Evolutionary conservation across 2,113 vertebrate species (phyloP).

Genomic region (Nothoprocta pentlandii): DNA sequence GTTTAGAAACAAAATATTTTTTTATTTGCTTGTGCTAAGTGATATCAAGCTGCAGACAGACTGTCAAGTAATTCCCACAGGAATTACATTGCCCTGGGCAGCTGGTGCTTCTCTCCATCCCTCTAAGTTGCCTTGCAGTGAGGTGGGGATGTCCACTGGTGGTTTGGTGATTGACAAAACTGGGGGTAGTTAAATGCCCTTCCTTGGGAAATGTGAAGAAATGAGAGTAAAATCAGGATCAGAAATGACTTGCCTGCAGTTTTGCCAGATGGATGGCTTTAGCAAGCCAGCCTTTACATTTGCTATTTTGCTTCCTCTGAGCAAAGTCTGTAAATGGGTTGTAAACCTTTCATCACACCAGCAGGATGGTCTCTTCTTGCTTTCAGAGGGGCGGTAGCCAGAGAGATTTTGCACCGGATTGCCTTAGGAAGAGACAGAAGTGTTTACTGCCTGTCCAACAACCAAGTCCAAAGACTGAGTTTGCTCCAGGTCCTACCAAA

Average conservation of each 20-base stretch:
- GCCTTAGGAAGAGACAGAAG: neutral
- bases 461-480: neutral
- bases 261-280: neutral
- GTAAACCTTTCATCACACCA: neutral
- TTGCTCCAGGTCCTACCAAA: neutral
- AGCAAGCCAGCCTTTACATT: neutral
- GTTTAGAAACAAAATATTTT: slow-evolving; percentile 56
- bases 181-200: neutral
- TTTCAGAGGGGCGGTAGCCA: neutral
- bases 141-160: neutral
- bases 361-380: neutral
- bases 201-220: neutral
- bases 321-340: neutral
- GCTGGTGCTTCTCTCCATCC: neutral
- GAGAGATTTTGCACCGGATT: neutral
- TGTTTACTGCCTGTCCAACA: neutral
- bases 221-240: neutral
- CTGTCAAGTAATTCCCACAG: neutral
- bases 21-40: slow-evolving; percentile 29
- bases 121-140: neutral
- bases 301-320: neutral
- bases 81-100: neutral
- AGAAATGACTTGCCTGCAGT: neutral
- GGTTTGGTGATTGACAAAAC: neutral
- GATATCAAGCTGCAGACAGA: neutral